These are phyloP conservation scores for Anastrepha ludens DNA, from an alignment of 1,140 invertebrate species.

Conservation along the genomic window DNA sequence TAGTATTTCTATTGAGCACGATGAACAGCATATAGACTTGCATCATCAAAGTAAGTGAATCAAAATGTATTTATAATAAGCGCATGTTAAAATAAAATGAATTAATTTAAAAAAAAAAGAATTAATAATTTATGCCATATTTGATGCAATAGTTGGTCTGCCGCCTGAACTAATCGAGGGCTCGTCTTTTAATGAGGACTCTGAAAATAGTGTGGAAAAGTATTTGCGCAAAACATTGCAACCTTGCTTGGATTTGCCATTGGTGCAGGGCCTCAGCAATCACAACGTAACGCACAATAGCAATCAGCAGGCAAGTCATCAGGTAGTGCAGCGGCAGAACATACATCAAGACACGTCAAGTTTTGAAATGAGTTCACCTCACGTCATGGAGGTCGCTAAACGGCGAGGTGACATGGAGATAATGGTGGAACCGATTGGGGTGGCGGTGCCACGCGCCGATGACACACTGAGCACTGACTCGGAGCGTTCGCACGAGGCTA, in stretches of 20 bases:
- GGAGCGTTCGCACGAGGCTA: conserved; percentile 58
- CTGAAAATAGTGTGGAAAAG: conserved; percentile 71
- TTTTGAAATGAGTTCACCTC: conserved; percentile 65
- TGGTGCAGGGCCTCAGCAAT: conserved; percentile 64
- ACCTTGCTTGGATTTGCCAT: conserved; percentile 68
- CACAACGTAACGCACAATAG: conserved; percentile 11
- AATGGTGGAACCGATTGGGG: conserved; percentile 65
- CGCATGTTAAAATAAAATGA: too few relatives aligned
- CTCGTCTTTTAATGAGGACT: conserved; percentile 68
- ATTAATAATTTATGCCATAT: neutral
- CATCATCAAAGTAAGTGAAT: conserved; percentile 44
- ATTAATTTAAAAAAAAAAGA: neutral
- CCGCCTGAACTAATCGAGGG: conserved; percentile 68
- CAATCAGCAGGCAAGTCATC: neutral
- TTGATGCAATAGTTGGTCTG: conserved; percentile 57
- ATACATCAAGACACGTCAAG: conserved; percentile 67
- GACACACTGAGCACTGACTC: conserved; percentile 69
- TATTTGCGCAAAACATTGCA: conserved; percentile 69
- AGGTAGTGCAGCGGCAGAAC: conserved; percentile 58
- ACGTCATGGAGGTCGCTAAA: conserved; percentile 63
- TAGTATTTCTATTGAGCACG: conserved; percentile 70
- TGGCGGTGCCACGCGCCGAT: conserved; percentile 64
- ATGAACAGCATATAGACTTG: conserved; percentile 59
- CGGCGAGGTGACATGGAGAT: conserved; percentile 60
- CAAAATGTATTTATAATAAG: too few relatives aligned